These are phyloP conservation scores for Diarsia dahlii DNA, from an alignment of 2,888 invertebrate species.

Conservation along the genomic window DNA sequence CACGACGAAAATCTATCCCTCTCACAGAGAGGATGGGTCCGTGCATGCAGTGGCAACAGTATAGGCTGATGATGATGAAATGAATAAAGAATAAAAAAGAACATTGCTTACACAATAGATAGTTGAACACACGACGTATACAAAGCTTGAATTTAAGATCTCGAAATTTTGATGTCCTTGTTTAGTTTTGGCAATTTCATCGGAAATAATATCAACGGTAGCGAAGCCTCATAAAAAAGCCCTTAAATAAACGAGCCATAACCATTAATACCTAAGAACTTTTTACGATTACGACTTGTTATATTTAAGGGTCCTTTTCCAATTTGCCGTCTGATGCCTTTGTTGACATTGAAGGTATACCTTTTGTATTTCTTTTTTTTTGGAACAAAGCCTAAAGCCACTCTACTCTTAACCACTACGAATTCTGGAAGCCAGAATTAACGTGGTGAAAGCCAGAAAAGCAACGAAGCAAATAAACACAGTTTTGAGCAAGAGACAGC, in stretches of 20 bases:
- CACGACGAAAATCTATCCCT: not conserved
- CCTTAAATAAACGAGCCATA: slow-evolving; percentile 61
- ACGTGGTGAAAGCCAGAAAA: not conserved
- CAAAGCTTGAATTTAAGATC: not conserved
- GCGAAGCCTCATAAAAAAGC: slow-evolving; percentile 52
- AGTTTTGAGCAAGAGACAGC: not conserved
- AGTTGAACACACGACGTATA: not conserved
- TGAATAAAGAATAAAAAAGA: too few species aligned
- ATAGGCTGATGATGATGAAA: too few species aligned
- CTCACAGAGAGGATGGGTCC: too few species aligned
- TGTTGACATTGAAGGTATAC: slow-evolving; percentile 18
- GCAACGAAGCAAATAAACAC: not conserved
- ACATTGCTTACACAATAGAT: too few species aligned
- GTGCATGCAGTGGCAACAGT: too few species aligned
- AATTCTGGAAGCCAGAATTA: not conserved
- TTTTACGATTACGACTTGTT: slow-evolving; percentile 67
- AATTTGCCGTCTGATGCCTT: slow-evolving; percentile 47
- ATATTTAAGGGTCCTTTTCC: slow-evolving; percentile 45
- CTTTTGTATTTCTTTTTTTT: not conserved
- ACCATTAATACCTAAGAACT: slow-evolving; percentile 62
- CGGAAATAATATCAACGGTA: slow-evolving; percentile 44
- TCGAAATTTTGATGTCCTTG: slow-evolving; percentile 21
- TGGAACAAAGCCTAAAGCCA: not conserved
- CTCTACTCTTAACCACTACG: not conserved
- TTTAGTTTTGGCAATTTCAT: slow-evolving; percentile 41